Conservation (phyloP, 2,888 invertebrate genomes). For the Metopia argyrocephala region DNA sequence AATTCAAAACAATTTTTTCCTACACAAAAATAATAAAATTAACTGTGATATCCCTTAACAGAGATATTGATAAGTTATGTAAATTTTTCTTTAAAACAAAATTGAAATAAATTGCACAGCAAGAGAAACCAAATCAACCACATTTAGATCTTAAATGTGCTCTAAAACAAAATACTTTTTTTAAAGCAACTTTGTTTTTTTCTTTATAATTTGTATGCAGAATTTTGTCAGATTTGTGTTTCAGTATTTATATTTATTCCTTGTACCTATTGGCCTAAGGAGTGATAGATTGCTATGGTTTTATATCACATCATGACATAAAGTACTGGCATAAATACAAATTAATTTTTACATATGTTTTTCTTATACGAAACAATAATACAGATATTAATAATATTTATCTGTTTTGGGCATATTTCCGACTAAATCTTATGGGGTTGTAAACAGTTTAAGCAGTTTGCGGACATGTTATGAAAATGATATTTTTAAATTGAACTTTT, state of each 20-base stretch:
- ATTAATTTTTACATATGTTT: conserved; percentile 13
- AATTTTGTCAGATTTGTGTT: not conserved
- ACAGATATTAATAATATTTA: no score
- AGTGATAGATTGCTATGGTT: conserved; percentile 46
- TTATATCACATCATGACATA: conserved; percentile 34
- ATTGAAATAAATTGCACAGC: conserved; percentile 5
- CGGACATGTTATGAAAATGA: no score
- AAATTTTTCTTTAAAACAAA: not conserved
- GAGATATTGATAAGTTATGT: conserved; percentile 33
- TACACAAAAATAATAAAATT: conserved; percentile 7
- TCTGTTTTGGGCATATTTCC: no score
- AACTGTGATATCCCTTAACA: not conserved
- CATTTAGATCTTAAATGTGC: not conserved
- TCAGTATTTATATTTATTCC: not conserved
- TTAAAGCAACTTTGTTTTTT: not conserved
- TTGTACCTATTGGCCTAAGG: not conserved
- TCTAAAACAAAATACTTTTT: not conserved
- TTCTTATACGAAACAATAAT: no score
- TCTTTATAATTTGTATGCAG: not conserved
- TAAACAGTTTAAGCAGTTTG: no score
- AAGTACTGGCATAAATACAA: conserved; percentile 1
- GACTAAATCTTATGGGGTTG: no score
- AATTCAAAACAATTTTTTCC: conserved; percentile 22
- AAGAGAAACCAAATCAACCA: not conserved
- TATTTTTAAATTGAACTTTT: no score